Base-by-base conservation (phyloP, 2,888 invertebrate genomes). In the Drosophila maculinotata region DNA sequence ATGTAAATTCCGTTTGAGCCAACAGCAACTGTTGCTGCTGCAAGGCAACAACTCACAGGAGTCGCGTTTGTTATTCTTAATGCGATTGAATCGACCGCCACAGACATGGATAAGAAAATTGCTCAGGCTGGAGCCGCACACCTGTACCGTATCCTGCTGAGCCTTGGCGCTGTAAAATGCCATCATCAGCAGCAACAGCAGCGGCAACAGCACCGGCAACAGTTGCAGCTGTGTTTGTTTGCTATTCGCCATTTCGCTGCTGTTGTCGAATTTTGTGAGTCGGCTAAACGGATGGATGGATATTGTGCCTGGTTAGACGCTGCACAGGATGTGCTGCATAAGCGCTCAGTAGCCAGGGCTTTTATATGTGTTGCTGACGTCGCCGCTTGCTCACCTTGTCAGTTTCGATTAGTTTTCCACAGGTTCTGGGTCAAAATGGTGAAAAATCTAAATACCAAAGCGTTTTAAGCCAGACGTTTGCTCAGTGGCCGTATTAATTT, bases 321-420 rank as follows among this genome's bases (percentile, higher is more conserved):
- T 68, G 53, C 51, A 56, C 28, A 62, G 83, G 69, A 68, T 86
- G 53, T 81, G 80, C 36, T 79, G 57, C 38, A 60, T 30, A 51
- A 42, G 20, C 54, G 8, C 26, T 1, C 42, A n/a, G 1, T 15
- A 25, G 39, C 63, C 39, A 57, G 14, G 59, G 28, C 74, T 85
- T 80, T 80, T 85, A 80, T 80, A 80, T 60, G 68, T 38, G 10
- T 3, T 44, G 44, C 25, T 23, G 8, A 1, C 12, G 30, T 25
- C 35, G 25, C 38, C 35, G 26, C 38, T 35, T 15, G 25, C 67
- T n/a, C n/a, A n/a, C n/a, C n/a, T 42, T 80, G 80, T 80, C 80
- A 69, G 23, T 51, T 14, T 48, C 60, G 52, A 85, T 80, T 80
- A 80, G 31, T 39, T 47, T 59, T 28, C 31, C 64, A 45, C 33